These are phyloP conservation scores for Eupsilia transversa DNA, from an alignment of 2,888 invertebrate species.

Conservation along the genomic window DNA sequence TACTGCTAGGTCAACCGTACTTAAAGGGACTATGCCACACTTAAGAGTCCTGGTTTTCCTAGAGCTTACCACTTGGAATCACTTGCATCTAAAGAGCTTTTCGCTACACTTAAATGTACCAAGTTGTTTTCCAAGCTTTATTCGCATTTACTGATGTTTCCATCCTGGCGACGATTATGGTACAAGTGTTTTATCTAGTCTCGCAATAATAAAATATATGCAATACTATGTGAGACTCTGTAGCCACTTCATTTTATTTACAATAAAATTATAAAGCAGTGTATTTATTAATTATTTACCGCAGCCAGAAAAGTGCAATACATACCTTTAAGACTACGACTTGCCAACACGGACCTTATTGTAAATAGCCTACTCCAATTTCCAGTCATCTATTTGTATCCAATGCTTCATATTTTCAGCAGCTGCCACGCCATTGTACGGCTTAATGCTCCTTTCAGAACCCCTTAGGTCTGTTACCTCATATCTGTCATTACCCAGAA, in stretches of 20 bases:
- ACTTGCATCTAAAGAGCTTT: neutral
- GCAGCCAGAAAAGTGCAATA: no score
- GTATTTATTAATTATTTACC: no score
- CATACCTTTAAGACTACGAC: no score
- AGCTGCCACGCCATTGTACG: slow-evolving; percentile 6
- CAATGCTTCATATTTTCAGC: slow-evolving; percentile 10
- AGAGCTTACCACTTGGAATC: neutral
- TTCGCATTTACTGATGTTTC: neutral
- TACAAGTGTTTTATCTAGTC: neutral
- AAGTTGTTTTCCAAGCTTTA: neutral
- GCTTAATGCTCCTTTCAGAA: neutral
- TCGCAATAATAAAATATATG: neutral
- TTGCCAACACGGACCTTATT: no score
- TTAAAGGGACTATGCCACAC: slow-evolving; percentile 6
- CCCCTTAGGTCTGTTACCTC: slow-evolving; percentile 8
- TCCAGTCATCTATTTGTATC: slow-evolving; percentile 5
- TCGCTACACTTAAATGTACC: neutral
- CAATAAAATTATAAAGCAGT: no score
- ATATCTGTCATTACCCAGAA: slow-evolving; percentile 12
- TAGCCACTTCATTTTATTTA: no score
- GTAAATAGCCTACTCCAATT: neutral
- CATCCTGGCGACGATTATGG: neutral
- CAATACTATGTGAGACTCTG: neutral
- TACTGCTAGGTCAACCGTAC: neutral
- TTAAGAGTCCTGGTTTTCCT: neutral